A percentile compares a stretch with the other conserved stretches of the same genome.
Evolutionary conservation across 2,888 invertebrate species (phyloP).

Genomic region (Cryptophagus acutangulus): DNA sequence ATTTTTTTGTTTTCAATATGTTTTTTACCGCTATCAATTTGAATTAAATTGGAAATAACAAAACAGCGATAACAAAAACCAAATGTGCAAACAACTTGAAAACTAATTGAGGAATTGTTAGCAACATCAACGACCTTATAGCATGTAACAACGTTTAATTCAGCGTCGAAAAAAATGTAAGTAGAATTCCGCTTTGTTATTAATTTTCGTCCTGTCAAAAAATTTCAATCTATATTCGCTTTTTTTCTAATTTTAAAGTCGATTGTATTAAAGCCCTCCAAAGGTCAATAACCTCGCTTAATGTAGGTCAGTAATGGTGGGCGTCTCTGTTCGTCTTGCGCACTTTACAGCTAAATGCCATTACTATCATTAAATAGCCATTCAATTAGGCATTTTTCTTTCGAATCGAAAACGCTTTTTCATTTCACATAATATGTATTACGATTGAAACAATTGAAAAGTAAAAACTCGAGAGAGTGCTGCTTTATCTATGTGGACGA

Average conservation of each 20-base stretch:
- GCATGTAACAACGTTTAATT: constrained; percentile 10
- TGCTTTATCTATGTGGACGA: no score
- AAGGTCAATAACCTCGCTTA: constrained; percentile 43
- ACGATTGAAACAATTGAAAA: no score
- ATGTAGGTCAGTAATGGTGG: constrained; percentile 48
- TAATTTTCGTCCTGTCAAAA: neutral
- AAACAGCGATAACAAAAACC: no score
- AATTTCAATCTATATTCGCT: no score
- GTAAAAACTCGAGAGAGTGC: no score
- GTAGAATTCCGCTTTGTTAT: constrained; percentile 15
- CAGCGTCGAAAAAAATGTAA: constrained; percentile 35
- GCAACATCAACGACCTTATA: neutral
- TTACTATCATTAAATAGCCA: constrained; percentile 25
- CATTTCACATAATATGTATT: no score
- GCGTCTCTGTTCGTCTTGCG: constrained; percentile 41
- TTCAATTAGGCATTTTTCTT: constrained; percentile 1
- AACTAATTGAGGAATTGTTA: neutral
- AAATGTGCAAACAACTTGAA: neutral
- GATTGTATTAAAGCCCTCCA: constrained; percentile 36
- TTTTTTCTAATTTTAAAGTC: no score
- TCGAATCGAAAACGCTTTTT: no score
- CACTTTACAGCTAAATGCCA: constrained; percentile 33
- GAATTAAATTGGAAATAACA: no score
- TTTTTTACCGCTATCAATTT: no score
- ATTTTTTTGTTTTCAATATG: no score